A percentile compares a stretch with the other conserved stretches of the same genome.
Evolutionary conservation across 2,113 vertebrate species (phyloP).

Genomic region (Melospiza georgiana): DNA sequence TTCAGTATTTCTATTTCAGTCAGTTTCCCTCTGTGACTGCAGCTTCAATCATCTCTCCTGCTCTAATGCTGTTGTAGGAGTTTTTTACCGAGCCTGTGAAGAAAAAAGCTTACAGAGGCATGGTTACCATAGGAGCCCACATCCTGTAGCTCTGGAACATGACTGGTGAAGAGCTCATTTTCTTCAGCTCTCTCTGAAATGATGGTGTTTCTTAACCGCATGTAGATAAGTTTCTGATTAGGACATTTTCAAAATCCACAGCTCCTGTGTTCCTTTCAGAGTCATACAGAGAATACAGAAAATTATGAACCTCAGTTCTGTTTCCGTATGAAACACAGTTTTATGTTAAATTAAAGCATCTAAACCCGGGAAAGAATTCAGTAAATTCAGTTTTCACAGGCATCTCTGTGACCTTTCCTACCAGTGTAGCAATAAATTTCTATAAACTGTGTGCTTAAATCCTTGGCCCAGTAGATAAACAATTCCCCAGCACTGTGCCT

Average conservation of each 20-base stretch:
- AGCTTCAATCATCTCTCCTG: not conserved
- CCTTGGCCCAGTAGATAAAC: not conserved
- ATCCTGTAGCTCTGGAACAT: constrained; percentile 19
- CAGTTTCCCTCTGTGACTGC: not conserved
- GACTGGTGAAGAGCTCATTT: not conserved
- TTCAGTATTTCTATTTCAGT: not conserved
- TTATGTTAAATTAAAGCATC: not conserved
- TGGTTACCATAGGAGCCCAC: constrained; percentile 20
- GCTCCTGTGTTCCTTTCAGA: not conserved
- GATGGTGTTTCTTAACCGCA: not conserved
- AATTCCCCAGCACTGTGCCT: not conserved
- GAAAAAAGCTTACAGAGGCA: not conserved
- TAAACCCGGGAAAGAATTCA: not conserved
- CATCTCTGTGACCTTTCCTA: not conserved
- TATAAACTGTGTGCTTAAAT: not conserved
- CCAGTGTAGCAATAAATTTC: not conserved
- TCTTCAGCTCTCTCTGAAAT: not conserved
- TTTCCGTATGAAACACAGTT: not conserved
- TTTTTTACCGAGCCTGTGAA: not conserved
- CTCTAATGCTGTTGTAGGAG: not conserved
- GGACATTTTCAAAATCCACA: not conserved
- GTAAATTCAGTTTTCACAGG: not conserved
- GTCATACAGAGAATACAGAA: not conserved
- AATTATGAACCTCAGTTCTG: not conserved
- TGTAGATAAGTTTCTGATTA: not conserved